Evolutionary conservation across 2,113 vertebrate species (phyloP), one percentile per base, ranked within the genome.

Genomic region (Orcinus orca): DNA sequence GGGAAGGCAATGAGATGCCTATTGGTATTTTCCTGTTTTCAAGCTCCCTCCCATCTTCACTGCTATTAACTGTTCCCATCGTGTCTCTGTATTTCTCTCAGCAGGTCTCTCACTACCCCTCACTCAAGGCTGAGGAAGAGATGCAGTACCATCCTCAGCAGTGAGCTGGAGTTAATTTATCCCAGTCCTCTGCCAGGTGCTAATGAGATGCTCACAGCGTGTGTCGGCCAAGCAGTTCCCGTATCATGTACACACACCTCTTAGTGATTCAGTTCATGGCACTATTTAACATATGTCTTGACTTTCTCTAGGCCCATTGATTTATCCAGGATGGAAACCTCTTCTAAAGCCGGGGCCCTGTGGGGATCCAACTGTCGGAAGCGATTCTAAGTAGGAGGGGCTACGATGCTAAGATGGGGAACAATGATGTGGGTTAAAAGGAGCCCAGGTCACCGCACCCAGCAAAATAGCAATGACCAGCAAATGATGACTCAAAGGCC

Each of bases 111-210:
- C 47, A 0, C 25, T 3, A 18, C 41, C 47, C 85, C 36, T 73
- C 50, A 4, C 81, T 67, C 76, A 33, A 11, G 53, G 73, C 2
- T 5, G 70, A 68, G 36, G 23, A 31, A 63, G 63, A 68, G 31
- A 58, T 6, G 4, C 1, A 55, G 81, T 14, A 36, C 44, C 73
- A 1, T 26, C 10, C 1, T 60, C 82, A 47, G 85, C 88, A 67
- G 81, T 5, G 41, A 93, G 73, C 87, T 79, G 73, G 74, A 94
- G 89, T 77, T 70, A 50, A 73, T 95, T 80, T 71, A 50, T 29
- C 93, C 26, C 18, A 4, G 88, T 41, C 63, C 53, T 89, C n/a
- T 87, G 93, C 94, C 96, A 95, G 95, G 94, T 90, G 94, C 96
- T 94, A 95, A 97, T 92, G 97, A 97, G 74, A 91, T 47, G 68